These are phyloP conservation scores for Seladonia tumulorum DNA, from an alignment of 2,888 invertebrate genomes.

Conservation along the genomic window DNA sequence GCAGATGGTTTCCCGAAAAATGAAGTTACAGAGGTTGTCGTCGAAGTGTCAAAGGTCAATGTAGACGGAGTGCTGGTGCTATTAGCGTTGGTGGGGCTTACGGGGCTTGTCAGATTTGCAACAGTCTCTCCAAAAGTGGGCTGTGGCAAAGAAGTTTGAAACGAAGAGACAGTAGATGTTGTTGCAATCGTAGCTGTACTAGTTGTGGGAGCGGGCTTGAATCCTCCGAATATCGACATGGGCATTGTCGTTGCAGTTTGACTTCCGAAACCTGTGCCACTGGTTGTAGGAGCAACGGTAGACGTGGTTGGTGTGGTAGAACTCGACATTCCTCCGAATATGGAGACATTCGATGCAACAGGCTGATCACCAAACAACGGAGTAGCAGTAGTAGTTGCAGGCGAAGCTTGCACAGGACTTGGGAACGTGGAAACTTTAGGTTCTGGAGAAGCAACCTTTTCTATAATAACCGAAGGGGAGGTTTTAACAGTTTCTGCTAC, in stretches of 20 bases:
- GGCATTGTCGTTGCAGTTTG: conserved; percentile 42
- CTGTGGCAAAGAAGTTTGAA: conserved; percentile 50
- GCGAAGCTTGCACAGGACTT: conserved; percentile 29
- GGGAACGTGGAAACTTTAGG: conserved; percentile 28
- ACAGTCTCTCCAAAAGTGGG: conserved; percentile 53
- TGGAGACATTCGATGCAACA: conserved; percentile 31
- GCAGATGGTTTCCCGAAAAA: conserved; percentile 53
- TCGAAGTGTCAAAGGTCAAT: conserved; percentile 49
- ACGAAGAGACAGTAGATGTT: conserved; percentile 49
- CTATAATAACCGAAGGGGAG: conserved; percentile 47
- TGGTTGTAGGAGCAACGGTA: conserved; percentile 38
- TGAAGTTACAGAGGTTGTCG: conserved; percentile 39
- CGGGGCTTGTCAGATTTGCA: conserved; percentile 46
- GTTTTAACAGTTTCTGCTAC: conserved; percentile 23
- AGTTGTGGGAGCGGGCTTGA: conserved; percentile 35
- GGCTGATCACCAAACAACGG: conserved; percentile 53
- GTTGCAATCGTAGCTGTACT: conserved; percentile 4
- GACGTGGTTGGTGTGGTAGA: conserved; percentile 35
- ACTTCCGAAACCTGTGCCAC: conserved; percentile 31
- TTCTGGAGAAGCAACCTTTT: conserved; percentile 38
- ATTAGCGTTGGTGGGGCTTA: conserved; percentile 25
- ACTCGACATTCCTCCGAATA: conserved; percentile 47
- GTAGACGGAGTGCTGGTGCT: conserved; percentile 30
- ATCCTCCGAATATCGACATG: conserved; percentile 57
- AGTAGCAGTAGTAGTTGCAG: conserved; percentile 16